Evolutionary conservation across 2,113 vertebrate genomes (phyloP).

Genomic region (Cnemophilus loriae): DNA sequence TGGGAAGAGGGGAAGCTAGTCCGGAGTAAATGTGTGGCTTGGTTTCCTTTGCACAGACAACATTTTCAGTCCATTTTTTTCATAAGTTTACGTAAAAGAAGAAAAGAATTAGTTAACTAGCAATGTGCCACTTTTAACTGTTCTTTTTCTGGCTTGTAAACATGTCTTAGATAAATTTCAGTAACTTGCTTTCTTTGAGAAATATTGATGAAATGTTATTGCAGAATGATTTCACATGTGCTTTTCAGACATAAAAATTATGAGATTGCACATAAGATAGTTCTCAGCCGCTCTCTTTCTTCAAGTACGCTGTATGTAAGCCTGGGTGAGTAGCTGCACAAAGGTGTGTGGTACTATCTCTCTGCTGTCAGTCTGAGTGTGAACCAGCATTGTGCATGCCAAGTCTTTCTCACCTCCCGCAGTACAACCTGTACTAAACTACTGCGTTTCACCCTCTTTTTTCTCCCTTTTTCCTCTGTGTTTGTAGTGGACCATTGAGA

Average conservation of each 20-base stretch:
- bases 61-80: neutral
- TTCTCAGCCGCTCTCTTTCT: neutral
- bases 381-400: neutral
- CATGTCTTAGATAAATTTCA: neutral
- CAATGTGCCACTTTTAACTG: neutral
- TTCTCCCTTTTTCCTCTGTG: accelerated
- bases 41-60: neutral
- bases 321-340: neutral
- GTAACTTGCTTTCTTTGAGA: neutral
- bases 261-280: neutral
- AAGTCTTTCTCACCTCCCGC: neutral
- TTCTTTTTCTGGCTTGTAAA: neutral
- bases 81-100: neutral
- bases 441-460: neutral
- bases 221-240: neutral
- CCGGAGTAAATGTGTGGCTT: neutral
- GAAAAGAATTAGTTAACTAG: neutral
- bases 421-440: neutral
- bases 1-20: neutral
- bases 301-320: neutral
- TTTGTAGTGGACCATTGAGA: neutral
- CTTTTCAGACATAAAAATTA: neutral
- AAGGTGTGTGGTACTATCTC: neutral
- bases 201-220: neutral
- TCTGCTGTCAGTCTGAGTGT: neutral